phyloP scores from a whole-genome alignment of 2,797 vertebrate genomes.

The Sebastes umbrosus region DNA sequence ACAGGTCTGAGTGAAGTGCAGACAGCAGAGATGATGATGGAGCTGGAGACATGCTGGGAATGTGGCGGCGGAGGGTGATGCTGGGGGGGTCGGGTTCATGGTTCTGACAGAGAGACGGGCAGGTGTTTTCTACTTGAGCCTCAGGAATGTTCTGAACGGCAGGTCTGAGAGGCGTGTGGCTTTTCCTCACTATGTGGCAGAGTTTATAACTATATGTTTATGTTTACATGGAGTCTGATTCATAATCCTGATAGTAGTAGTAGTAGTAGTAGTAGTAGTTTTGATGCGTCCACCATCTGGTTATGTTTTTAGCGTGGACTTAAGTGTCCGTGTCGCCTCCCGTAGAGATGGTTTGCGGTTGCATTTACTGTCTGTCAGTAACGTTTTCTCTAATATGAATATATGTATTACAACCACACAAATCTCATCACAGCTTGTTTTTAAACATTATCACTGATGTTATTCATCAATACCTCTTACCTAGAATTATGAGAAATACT shows the following conservation, averaged over 20 bases:
- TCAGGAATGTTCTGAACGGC: conserved; percentile 26
- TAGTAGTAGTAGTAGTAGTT: not conserved
- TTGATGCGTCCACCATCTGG: conserved; percentile 20
- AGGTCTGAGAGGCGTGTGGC: not conserved
- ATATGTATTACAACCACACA: not conserved
- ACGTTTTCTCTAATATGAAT: not conserved
- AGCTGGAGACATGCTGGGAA: conserved; percentile 41
- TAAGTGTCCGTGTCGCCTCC: too few relatives aligned
- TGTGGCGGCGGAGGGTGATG: conserved; percentile 10
- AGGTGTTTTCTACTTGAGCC: conserved; percentile 22
- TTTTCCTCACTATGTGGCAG: conserved; percentile 50
- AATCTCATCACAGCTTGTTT: not conserved
- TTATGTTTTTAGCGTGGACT: not conserved
- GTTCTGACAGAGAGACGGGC: not conserved
- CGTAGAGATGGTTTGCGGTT: not conserved
- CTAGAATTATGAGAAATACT: too few relatives aligned
- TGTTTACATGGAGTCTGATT: conserved; percentile 39
- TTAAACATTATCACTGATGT: not conserved
- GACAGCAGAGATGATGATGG: conserved; percentile 26
- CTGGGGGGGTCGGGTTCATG: conserved; percentile 18
- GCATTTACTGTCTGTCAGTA: not conserved
- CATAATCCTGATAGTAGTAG: not conserved
- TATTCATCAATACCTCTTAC: too few relatives aligned
- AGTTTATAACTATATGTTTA: conserved; percentile 36
- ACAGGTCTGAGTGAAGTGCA: conserved; percentile 28